Base-by-base conservation (phyloP, 2,797 vertebrate genomes). In the Bryconaethiops microstoma region DNA sequence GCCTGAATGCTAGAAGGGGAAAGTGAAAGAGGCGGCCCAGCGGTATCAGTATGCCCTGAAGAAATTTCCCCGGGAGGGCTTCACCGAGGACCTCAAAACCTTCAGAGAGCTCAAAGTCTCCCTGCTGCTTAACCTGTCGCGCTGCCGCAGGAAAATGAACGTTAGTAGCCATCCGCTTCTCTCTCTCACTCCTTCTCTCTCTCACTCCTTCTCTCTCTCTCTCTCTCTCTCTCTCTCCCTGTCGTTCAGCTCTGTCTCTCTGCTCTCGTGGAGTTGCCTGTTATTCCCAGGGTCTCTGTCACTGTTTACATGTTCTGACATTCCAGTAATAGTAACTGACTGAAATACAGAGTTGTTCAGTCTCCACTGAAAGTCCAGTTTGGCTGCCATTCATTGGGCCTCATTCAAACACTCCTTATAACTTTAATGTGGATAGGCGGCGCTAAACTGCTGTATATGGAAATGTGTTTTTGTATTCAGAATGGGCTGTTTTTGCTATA, bases 91-190 rank as follows among this genome's bases (percentile, higher is more conserved):
- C 89, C 93, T 99, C 92, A 99, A 99, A 93, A 98, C 97, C 6
- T 99, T 99, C 93, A 96, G 97, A 79, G 98, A 99, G 89, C 96
- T 99, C 88, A 99, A 99, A 91, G 98, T 99, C 88, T 98, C 98
- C 0, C 94, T 99, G 79, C 97, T 99, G 65, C 97, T 99, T 93
- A 99, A 99, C 93, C 94, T 99, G 86, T 99, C 98, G 86, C 95
- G 98, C 76, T 99, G 98, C 90, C 96, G 98, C 82, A 96, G 98
- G 92, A 99, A 99, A 96, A 99, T 98, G 97, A 99, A 99, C 12
- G 98, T 99, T 88, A 96, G 97, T 96, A 3, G 97, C 16, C 16
- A 45, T 39, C 12, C 5, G 10, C 35, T 65, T 29, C 25, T 29
- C 4, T 21, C 8, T 23, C 25, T 21, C 35, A 45, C 42, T 35